phyloP scores from a whole-genome alignment of 2,113 vertebrate genomes.

The Vicugna pacos region DNA sequence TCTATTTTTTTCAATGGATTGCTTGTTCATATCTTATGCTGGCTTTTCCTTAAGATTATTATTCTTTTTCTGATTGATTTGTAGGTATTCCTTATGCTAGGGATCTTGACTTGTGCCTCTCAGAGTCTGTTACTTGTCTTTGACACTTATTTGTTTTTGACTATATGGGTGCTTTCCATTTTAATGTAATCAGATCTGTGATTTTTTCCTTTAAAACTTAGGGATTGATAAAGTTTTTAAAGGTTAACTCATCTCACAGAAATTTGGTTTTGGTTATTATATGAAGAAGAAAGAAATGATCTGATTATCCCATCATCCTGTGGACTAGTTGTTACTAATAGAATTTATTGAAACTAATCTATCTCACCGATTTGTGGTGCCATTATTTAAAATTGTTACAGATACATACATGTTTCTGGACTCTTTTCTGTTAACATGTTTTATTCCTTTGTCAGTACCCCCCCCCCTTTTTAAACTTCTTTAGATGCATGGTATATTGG shows the following conservation, averaged over 20 bases:
- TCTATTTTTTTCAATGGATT: constrained; percentile 14
- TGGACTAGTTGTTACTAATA: not conserved
- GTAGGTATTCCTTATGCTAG: not conserved
- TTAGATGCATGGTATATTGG: not conserved
- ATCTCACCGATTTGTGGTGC: constrained; percentile 3
- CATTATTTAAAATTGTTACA: not conserved
- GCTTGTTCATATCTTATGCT: not conserved
- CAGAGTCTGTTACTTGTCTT: constrained; percentile 29
- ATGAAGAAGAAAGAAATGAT: not conserved
- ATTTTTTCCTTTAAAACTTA: constrained; percentile 39
- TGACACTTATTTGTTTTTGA: constrained; percentile 6
- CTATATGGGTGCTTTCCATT: not conserved
- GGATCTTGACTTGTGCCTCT: not conserved
- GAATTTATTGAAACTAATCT: not conserved
- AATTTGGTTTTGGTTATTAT: not conserved
- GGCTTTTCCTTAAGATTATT: constrained; percentile 13
- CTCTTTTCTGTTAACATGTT: not conserved
- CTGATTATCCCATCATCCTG: not conserved
- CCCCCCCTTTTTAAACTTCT: not conserved
- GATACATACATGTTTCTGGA: not conserved
- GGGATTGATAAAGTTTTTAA: not conserved
- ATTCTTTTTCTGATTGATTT: constrained; percentile 22
- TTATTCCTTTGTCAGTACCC: constrained; percentile 33
- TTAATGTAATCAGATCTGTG: not conserved
- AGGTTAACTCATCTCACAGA: not conserved